Conservation (phyloP, 37 sponge, comb jelly and placozoan genomes). For the Halichondria panicea region DNA sequence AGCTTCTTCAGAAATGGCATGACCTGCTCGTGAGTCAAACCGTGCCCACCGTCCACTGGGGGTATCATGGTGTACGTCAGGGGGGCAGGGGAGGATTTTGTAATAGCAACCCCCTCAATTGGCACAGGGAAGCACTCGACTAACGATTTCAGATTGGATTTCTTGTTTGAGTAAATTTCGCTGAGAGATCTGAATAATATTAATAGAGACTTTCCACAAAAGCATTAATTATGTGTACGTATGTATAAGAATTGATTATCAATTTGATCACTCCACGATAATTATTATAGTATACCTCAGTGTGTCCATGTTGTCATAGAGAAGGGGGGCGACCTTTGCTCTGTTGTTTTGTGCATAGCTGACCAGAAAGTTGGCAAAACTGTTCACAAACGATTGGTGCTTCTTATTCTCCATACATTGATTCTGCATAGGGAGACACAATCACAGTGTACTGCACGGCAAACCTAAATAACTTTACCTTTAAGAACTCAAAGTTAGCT, state of each 20-base stretch:
- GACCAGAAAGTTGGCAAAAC: conserved; percentile 43
- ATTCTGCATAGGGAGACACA: conserved; percentile 45
- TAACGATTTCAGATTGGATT: conserved; percentile 27
- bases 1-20: conserved; percentile 80
- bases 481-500: conserved; percentile 69
- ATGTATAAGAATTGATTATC: not conserved
- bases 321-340: conserved; percentile 37
- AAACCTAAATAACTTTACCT: conserved; percentile 35
- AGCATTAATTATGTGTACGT: not conserved
- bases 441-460: not conserved
- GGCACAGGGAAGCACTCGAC: conserved; percentile 30
- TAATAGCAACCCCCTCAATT: not conserved
- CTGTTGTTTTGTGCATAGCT: conserved; percentile 49
- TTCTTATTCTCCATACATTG: conserved; percentile 55
- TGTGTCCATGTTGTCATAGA: conserved; percentile 21
- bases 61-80: conserved; percentile 11
- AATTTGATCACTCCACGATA: not conserved
- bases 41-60: conserved; percentile 14
- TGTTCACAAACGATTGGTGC: conserved; percentile 38
- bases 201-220: too few relatives aligned
- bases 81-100: not conserved
- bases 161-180: conserved; percentile 42
- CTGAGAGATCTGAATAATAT: conserved; percentile 10
- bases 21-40: conserved; percentile 50
- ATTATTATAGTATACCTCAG: conserved; percentile 27